Evolutionary conservation across 2,113 vertebrate genomes (phyloP), one percentile per base, ranked within the genome.

Genomic region (Engystomops pustulosus): DNA sequence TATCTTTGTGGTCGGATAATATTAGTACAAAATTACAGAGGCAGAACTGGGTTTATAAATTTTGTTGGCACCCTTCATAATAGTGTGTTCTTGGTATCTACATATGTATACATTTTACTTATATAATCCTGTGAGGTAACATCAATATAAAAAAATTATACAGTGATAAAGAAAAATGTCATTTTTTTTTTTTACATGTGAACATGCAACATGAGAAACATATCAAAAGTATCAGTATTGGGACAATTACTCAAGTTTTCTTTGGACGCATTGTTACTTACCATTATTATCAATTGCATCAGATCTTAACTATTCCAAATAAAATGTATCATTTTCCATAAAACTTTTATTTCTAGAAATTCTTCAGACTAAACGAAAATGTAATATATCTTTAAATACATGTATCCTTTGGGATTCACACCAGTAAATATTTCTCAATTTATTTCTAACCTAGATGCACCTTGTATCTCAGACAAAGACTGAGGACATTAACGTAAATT

Each of bases 371-470:
- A 92, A 92, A 88, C 88, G 20, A 91, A 92, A 91, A 60, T 45
- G 18, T 78, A 69, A 55, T 41, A 74, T 94, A 93, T 88, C 90
- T 86, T 76, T 95, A 93, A 88, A 91, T 86, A 89, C 14, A 88
- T 20, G 27, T 77, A 74, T 90, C 90, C 90, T 88, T 91, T 92
- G 92, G 92, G 90, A 90, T 89, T 92, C 72, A 0, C 88, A 90
- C 93, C 92, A 91, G 89, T 34, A 86, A 94, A n/a, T 93, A 90
- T 95, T 95, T 93, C 93, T 90, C 92, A 92, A 92, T 95, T 89
- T 92, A 90, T 93, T 94, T 93, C 93, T 32, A 89, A 91, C 91
- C 94, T 94, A 94, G 93, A 94, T 93, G 94, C 91, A 93, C 89
- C 91, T 93, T 96, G 92, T 92, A 95, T 93, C 95, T 92, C 93